A percentile compares a stretch with the other conserved stretches of the same genome.
phyloP scores from a whole-genome alignment of 1,140 invertebrate genomes.

The Lethrus apterus region DNA sequence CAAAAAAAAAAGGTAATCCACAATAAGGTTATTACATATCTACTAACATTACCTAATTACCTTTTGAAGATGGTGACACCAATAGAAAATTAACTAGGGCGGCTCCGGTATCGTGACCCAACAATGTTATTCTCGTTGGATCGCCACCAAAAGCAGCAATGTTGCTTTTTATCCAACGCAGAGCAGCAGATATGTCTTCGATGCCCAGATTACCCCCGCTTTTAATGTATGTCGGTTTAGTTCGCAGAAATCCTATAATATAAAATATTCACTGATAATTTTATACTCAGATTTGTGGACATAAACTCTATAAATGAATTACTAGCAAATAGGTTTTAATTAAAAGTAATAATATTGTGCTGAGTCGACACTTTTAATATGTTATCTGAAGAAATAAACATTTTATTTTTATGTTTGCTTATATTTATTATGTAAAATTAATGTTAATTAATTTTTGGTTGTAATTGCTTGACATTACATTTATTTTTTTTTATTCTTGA shows the following conservation, averaged over 20 bases:
- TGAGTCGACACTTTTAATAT: neutral
- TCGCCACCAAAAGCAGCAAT: slow-evolving; percentile 76
- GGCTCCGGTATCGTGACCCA: slow-evolving; percentile 81
- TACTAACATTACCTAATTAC: no score
- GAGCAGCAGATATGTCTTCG: slow-evolving; percentile 65
- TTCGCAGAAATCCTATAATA: slow-evolving; percentile 61
- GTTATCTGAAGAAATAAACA: no score
- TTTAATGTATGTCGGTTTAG: slow-evolving; percentile 48
- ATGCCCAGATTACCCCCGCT: slow-evolving; percentile 59
- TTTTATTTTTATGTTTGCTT: no score
- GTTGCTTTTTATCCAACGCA: slow-evolving; percentile 71
- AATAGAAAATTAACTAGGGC: slow-evolving; percentile 78
- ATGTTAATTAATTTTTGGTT: no score
- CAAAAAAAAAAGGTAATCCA: no score
- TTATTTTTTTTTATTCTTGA: no score
- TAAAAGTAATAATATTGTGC: neutral
- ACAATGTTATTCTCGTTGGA: slow-evolving; percentile 69
- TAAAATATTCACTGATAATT: no score
- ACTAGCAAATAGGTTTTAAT: slow-evolving; percentile 18
- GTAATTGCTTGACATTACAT: no score
- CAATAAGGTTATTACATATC: no score
- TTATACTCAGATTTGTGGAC: no score
- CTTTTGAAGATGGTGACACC: slow-evolving; percentile 63
- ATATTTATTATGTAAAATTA: no score
- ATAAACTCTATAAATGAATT: no score